These are phyloP conservation scores for Donacobius atricapilla DNA, from an alignment of 2,113 vertebrate genomes.

Conservation along the genomic window DNA sequence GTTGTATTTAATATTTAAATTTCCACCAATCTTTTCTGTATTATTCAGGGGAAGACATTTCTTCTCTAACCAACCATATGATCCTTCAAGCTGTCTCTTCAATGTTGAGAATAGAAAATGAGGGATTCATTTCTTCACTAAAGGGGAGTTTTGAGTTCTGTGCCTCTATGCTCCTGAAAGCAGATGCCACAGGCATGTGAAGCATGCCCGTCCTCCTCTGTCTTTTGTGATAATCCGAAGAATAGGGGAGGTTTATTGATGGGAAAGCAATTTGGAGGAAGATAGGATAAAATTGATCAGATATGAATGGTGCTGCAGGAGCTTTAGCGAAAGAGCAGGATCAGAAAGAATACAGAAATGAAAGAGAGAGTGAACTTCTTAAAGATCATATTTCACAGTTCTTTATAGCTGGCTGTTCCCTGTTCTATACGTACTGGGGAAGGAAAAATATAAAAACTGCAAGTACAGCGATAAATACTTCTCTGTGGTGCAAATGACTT, in stretches of 20 bases:
- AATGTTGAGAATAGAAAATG: not conserved
- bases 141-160: not conserved
- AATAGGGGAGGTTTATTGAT: not conserved
- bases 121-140: not conserved
- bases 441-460: slow-evolving; percentile 27
- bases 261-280: not conserved
- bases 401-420: slow-evolving; percentile 21
- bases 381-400: slow-evolving; percentile 34
- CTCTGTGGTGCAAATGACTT: slow-evolving; percentile 24
- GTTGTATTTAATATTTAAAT: not conserved
- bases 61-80: not conserved
- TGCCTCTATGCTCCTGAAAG: not conserved
- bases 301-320: not conserved
- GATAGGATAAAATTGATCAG: not conserved
- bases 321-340: not conserved
- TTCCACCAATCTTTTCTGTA: not conserved
- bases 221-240: not conserved
- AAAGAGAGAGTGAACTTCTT: not conserved
- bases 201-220: rapidly evolving
- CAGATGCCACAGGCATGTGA: not conserved
- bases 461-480: slow-evolving; percentile 11
- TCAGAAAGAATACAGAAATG: slow-evolving; percentile 14
- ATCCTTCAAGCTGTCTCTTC: slow-evolving; percentile 12
- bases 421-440: slow-evolving; percentile 3
- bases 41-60: not conserved